Conservation (phyloP, 2,797 vertebrate genomes). For the Urosaurus nigricauda region DNA sequence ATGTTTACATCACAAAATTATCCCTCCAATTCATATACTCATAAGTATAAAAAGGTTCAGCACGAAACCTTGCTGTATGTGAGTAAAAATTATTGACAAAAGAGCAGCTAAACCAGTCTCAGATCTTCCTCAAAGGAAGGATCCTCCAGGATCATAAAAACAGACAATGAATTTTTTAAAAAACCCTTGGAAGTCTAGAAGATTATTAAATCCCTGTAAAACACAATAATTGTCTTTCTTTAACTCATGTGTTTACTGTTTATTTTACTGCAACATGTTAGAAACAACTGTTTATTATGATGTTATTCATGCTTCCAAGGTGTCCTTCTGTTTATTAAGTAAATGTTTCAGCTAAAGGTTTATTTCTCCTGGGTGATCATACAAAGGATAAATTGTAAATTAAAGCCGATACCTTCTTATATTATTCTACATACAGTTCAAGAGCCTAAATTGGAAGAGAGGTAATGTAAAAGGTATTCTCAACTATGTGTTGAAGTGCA, state of each 20-base stretch:
- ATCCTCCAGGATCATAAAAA: background rate
- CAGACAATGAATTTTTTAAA: background rate
- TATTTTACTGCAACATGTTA: background rate
- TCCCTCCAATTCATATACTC: background rate
- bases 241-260: background rate
- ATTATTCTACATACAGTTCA: slow-evolving; percentile 47
- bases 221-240: background rate
- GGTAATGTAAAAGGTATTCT: slow-evolving; percentile 50
- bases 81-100: background rate
- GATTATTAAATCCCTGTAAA: background rate
- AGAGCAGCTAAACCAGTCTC: background rate
- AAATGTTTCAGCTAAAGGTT: background rate
- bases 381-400: slow-evolving; percentile 29
- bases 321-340: background rate
- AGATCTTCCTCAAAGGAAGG: background rate
- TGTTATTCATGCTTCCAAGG: background rate
- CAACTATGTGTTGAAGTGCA: slow-evolving; percentile 32
- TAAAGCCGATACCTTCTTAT: slow-evolving; percentile 37
- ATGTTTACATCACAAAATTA: background rate
- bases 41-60: background rate
- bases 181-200: background rate
- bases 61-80: background rate
- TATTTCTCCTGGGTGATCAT: rapidly evolving
- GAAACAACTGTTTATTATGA: background rate
- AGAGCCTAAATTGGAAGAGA: slow-evolving; percentile 43